Evolutionary conservation across 2,888 invertebrate species (phyloP).

Genomic region (Erebia palarica): DNA sequence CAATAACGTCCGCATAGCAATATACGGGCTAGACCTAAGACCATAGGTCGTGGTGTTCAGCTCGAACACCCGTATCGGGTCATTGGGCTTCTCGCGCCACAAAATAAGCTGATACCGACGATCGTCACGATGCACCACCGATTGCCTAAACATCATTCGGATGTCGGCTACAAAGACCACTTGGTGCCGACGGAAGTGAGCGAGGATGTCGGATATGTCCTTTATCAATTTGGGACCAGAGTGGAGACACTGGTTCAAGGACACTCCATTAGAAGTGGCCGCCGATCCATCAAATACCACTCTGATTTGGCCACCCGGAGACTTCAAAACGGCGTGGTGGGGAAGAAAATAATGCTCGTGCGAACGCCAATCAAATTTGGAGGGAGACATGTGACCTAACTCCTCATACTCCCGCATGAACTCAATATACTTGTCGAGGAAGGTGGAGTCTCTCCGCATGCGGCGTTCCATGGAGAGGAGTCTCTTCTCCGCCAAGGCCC

Average conservation of each 20-base stretch:
- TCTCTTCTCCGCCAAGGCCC: no score
- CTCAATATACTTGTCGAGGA: neutral
- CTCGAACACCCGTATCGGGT: neutral
- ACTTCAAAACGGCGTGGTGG: slow-evolving; percentile 25
- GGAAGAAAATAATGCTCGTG: slow-evolving; percentile 21
- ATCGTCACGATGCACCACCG: neutral
- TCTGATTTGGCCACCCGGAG: slow-evolving; percentile 8
- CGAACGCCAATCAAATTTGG: neutral
- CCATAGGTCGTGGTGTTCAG: neutral
- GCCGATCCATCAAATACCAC: slow-evolving; percentile 27
- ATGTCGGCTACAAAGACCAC: slow-evolving; percentile 14
- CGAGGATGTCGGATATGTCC: slow-evolving; percentile 9
- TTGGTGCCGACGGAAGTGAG: slow-evolving; percentile 3
- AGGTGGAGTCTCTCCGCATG: neutral
- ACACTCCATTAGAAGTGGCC: slow-evolving; percentile 23
- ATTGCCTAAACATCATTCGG: slow-evolving; percentile 1
- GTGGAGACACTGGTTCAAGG: slow-evolving; percentile 27
- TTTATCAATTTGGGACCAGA: slow-evolving; percentile 16
- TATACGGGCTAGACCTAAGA: slow-evolving; percentile 6
- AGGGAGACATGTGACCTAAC: slow-evolving; percentile 21
- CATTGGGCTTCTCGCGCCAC: slow-evolving; percentile 1
- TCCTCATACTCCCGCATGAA: slow-evolving; percentile 14
- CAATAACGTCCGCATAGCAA: slow-evolving; percentile 3
- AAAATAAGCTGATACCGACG: slow-evolving; percentile 8
- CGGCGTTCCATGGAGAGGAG: slow-evolving; percentile 1